Evolutionary conservation across 2,113 vertebrate species (phyloP).

Genomic region (Gopherus flavomarginatus): DNA sequence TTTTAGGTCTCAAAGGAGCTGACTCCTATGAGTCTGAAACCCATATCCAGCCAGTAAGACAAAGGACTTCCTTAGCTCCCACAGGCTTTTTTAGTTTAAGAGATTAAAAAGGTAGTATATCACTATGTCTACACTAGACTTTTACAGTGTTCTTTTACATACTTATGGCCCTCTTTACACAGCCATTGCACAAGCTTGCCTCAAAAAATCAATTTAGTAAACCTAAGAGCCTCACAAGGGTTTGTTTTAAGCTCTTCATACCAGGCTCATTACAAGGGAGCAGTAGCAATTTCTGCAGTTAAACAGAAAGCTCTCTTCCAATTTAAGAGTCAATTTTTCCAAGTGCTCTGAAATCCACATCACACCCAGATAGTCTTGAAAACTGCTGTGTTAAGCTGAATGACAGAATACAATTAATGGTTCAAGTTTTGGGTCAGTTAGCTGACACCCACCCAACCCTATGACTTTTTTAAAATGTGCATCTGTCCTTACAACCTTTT

Average conservation of each 20-base stretch:
- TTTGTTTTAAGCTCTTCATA: too few relatives aligned
- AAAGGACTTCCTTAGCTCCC: neutral
- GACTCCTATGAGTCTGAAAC: neutral
- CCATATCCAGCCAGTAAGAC: neutral
- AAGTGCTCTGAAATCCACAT: neutral
- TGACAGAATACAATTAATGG: neutral
- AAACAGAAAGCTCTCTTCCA: neutral
- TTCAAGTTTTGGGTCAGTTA: neutral
- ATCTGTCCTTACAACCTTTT: neutral
- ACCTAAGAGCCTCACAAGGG: too few relatives aligned
- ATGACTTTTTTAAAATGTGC: neutral
- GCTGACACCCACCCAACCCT: too few relatives aligned
- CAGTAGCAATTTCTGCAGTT: neutral
- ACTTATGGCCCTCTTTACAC: neutral
- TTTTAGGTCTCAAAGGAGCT: neutral
- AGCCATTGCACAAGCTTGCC: neutral
- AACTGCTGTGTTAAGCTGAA: neutral
- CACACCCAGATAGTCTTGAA: neutral
- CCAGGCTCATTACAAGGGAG: too few relatives aligned
- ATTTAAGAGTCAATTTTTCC: neutral
- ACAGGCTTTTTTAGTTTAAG: neutral
- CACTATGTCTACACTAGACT: neutral
- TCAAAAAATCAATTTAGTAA: neutral
- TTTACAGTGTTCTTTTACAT: neutral
- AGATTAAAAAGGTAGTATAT: neutral